Conservation (phyloP, 2,888 invertebrate species). For the Cotesia congregata region DNA sequence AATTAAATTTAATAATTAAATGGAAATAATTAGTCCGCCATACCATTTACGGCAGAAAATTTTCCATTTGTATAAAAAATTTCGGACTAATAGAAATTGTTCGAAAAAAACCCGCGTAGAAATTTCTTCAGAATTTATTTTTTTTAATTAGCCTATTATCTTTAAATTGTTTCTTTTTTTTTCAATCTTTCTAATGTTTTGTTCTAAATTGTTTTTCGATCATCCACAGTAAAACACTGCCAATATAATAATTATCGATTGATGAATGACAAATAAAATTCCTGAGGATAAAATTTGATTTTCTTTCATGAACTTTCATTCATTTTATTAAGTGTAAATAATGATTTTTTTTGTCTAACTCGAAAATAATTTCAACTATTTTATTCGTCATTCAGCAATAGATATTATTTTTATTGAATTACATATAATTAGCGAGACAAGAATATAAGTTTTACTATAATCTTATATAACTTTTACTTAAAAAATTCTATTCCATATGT, state of each 20-base stretch:
- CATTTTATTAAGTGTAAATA: slow-evolving; percentile 2
- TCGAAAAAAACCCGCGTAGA: slow-evolving; percentile 57
- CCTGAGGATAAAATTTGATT: slow-evolving; percentile 2
- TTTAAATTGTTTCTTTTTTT: slow-evolving; percentile 27
- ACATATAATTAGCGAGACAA: slow-evolving; percentile 20
- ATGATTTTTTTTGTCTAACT: slow-evolving; percentile 2
- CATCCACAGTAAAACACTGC: slow-evolving; percentile 48
- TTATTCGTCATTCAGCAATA: neutral
- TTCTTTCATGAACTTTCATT: slow-evolving; percentile 1
- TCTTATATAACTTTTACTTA: neutral
- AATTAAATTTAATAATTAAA: slow-evolving; percentile 49
- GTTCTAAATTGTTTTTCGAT: slow-evolving; percentile 38
- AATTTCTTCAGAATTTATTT: slow-evolving; percentile 50
- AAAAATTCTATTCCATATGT: slow-evolving; percentile 43
- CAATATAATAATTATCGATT: slow-evolving; percentile 28
- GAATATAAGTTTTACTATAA: slow-evolving; percentile 20
- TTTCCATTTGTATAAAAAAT: slow-evolving; percentile 66
- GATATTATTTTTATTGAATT: slow-evolving; percentile 22
- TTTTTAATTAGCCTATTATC: slow-evolving; percentile 39
- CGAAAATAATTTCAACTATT: slow-evolving; percentile 4
- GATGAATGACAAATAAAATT: neutral
- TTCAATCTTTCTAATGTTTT: slow-evolving; percentile 37
- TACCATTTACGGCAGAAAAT: slow-evolving; percentile 62
- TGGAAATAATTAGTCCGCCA: slow-evolving; percentile 50
- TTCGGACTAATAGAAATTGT: slow-evolving; percentile 47